A percentile compares a stretch with the other conserved stretches of the same genome.
Evolutionary conservation across 2,113 vertebrate species (phyloP).

Genomic region (Oreochromis aureus): DNA sequence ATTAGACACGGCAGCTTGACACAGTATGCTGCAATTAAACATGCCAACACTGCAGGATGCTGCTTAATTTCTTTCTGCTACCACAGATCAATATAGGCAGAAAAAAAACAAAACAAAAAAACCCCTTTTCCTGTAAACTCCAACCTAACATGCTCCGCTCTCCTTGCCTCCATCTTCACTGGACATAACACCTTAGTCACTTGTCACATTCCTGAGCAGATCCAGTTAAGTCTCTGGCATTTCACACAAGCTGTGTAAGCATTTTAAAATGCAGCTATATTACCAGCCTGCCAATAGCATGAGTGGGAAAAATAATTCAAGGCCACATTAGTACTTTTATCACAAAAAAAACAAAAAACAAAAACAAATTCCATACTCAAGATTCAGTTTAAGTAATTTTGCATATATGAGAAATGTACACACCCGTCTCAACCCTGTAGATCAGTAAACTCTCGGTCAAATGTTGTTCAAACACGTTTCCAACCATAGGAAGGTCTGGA

Average conservation of each 20-base stretch:
- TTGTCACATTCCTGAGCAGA: slow-evolving; percentile 56
- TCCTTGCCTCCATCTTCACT: slow-evolving; percentile 1
- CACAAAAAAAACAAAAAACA: not conserved
- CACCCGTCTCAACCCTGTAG: not conserved
- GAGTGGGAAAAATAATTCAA: not conserved
- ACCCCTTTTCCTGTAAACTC: not conserved
- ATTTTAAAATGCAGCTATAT: not conserved
- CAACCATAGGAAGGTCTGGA: not conserved
- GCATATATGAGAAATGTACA: not conserved
- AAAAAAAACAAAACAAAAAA: not conserved
- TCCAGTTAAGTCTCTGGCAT: slow-evolving; percentile 51
- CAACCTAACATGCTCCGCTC: not conserved
- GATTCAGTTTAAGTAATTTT: not conserved
- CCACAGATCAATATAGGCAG: not conserved
- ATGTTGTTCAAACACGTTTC: not conserved
- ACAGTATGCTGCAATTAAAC: not conserved
- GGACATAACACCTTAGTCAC: slow-evolving; percentile 30
- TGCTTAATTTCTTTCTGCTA: not conserved
- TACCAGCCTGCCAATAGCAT: not conserved
- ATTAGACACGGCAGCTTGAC: not conserved
- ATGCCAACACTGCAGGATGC: not conserved
- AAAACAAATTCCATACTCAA: not conserved
- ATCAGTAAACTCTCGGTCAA: not conserved
- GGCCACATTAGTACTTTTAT: not conserved
- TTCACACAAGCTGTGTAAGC: slow-evolving; percentile 6